Evolutionary conservation across 2,888 invertebrate species (phyloP).

Genomic region (Julus scandinavius): DNA sequence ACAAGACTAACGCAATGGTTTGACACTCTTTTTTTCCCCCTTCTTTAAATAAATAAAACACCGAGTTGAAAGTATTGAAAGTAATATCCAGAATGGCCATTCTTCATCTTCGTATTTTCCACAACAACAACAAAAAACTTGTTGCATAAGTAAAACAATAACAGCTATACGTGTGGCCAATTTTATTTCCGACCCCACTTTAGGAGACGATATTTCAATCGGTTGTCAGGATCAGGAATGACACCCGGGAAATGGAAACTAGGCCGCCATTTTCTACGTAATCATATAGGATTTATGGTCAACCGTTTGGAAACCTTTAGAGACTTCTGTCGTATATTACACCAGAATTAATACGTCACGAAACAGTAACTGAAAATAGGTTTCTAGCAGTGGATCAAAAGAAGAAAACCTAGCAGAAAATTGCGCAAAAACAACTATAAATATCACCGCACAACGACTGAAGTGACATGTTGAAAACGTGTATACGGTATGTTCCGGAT

Average conservation of each 20-base stretch:
- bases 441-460: no score
- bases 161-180: not conserved
- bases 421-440: no score
- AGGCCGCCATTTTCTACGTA: not conserved
- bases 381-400: not conserved
- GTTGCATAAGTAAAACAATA: slow-evolving; percentile 29
- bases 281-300: slow-evolving; percentile 10
- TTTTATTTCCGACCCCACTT: slow-evolving; percentile 2
- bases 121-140: not conserved
- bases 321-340: not conserved
- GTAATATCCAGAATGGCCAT: not conserved
- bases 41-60: not conserved
- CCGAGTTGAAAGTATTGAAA: slow-evolving; percentile 18
- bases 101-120: not conserved
- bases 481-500: no score
- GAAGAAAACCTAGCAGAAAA: no score
- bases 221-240: not conserved
- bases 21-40: not conserved
- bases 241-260: not conserved
- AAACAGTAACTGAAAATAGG: not conserved
- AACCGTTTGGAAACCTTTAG: not conserved
- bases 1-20: not conserved
- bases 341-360: not conserved
- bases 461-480: no score
- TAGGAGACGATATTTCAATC: slow-evolving; percentile 19